Percentiles rank a stretch among this genome's conserved stretches.
These are phyloP conservation scores for Bombus superbus DNA, from an alignment of 1,140 invertebrate species.

Conservation along the genomic window DNA sequence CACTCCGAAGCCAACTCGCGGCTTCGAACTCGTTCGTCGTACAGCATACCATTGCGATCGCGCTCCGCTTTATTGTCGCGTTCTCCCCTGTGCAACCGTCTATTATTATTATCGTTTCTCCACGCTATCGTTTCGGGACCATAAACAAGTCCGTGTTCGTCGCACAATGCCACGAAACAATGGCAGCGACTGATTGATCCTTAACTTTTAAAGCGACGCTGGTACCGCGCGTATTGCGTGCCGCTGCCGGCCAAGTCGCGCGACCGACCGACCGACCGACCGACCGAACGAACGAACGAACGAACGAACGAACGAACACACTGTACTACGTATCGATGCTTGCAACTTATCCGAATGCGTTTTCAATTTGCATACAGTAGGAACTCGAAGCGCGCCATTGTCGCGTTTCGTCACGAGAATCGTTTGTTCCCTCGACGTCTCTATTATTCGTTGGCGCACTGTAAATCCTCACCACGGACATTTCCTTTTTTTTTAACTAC, in stretches of 20 bases:
- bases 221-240: not conserved
- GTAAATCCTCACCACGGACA: not conserved
- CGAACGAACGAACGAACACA: not conserved
- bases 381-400: constrained; percentile 24
- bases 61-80: constrained; percentile 4
- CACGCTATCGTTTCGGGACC: constrained; percentile 36
- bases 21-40: constrained; percentile 25
- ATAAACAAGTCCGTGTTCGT: constrained; percentile 45
- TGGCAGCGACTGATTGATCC: constrained; percentile 61
- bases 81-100: constrained; percentile 7
- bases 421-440: constrained; percentile 34
- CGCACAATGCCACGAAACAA: constrained; percentile 48
- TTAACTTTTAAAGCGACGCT: constrained; percentile 60
- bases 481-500: not conserved
- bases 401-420: constrained; percentile 4
- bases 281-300: too few species aligned
- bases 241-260: not conserved
- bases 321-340: constrained; percentile 16
- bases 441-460: constrained; percentile 29
- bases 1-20: constrained; percentile 13
- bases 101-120: constrained; percentile 53
- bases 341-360: constrained; percentile 21
- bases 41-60: constrained; percentile 15
- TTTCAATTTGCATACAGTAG: constrained; percentile 49
- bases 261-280: not conserved